phyloP scores from a whole-genome alignment of 1,140 invertebrate species.

The Cephus cinctus region DNA sequence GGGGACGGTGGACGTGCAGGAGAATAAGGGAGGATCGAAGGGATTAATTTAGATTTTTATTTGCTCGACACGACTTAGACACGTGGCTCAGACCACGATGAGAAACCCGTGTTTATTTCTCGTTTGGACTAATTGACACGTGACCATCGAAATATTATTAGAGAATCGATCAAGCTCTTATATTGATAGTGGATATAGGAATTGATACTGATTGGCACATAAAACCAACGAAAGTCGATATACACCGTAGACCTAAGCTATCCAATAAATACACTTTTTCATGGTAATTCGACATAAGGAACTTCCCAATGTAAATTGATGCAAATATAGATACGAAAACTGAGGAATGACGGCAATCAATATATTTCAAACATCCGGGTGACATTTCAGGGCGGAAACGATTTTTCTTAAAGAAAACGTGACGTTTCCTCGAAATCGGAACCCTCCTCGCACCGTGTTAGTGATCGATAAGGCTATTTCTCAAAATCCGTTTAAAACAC shows the following conservation, averaged over 20 bases:
- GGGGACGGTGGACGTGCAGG: conserved; percentile 8
- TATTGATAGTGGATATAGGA: neutral
- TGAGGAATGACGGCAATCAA: no score
- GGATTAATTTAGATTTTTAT: conserved; percentile 1
- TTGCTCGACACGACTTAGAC: conserved; percentile 9
- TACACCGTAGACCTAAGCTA: no score
- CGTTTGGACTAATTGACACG: conserved; percentile 29
- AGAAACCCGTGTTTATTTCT: conserved; percentile 15
- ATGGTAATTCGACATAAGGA: no score
- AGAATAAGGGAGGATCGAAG: conserved; percentile 5
- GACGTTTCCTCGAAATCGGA: no score
- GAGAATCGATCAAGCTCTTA: neutral
- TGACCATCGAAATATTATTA: conserved; percentile 9
- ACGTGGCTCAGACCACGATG: conserved; percentile 9
- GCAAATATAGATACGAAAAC: no score
- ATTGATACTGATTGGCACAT: neutral
- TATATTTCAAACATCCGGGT: no score
- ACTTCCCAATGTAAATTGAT: no score
- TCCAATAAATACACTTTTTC: no score
- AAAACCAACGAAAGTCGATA: neutral
- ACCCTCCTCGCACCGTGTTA: no score
- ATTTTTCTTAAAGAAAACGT: no score
- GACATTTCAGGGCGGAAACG: neutral
- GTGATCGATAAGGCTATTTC: conserved; percentile 25
- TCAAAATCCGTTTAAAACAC: conserved; percentile 23